Evolutionary conservation across 2,888 invertebrate genomes (phyloP).

Genomic region (Athalia rosae): DNA sequence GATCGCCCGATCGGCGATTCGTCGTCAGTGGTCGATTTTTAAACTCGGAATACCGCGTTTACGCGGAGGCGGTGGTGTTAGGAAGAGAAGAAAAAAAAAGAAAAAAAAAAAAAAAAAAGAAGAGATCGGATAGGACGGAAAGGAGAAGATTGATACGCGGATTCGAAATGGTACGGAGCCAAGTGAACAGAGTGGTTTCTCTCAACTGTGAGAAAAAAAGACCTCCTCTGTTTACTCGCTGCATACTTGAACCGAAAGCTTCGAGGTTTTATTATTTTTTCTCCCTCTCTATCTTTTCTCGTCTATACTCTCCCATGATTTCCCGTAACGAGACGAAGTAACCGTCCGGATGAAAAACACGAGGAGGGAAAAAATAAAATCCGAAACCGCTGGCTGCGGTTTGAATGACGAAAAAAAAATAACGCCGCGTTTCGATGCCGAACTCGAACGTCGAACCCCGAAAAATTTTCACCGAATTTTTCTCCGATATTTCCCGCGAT

Average conservation of each 20-base stretch:
- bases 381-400: background rate
- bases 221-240: slow-evolving; percentile 25
- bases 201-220: background rate
- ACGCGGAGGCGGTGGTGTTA: background rate
- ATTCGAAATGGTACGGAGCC: slow-evolving; percentile 10
- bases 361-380: background rate
- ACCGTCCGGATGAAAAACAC: background rate
- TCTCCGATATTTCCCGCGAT: no score
- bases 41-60: background rate
- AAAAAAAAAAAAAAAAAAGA: background rate
- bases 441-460: no score
- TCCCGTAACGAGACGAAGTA: background rate
- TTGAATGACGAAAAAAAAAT: background rate
- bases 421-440: no score
- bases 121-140: background rate
- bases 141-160: background rate
- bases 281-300: background rate
- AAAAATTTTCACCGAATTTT: no score
- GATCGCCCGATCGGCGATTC: slow-evolving; percentile 8
- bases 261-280: background rate
- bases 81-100: background rate
- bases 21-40: background rate
- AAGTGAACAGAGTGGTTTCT: slow-evolving; percentile 1
- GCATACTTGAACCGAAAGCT: slow-evolving; percentile 33
- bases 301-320: slow-evolving; percentile 1